A percentile compares a stretch with the other conserved stretches of the same genome.
Evolutionary conservation across 2,888 invertebrate genomes (phyloP).

Genomic region (Stenolophus ochropezus): DNA sequence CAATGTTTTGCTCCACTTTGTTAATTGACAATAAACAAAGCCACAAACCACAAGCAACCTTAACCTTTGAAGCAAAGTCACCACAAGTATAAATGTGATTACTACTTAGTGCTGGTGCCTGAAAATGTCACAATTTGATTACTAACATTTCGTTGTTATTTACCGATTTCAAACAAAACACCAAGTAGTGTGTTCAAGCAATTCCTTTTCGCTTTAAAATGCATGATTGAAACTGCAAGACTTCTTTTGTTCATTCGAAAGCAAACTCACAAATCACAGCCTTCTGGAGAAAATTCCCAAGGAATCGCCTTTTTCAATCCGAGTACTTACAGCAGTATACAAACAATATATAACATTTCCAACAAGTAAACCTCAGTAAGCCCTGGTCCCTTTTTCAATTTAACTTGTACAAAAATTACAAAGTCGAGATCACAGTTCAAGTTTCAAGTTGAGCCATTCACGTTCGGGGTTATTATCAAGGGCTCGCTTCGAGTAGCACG

Average conservation of each 20-base stretch:
- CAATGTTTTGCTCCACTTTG: no score
- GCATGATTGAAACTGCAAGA: neutral
- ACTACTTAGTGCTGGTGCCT: neutral
- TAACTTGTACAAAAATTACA: constrained; percentile 54
- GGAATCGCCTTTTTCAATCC: constrained; percentile 28
- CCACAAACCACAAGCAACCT: neutral
- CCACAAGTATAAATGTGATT: neutral
- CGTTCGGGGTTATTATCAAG: constrained; percentile 51
- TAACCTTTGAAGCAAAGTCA: neutral
- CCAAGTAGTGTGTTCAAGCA: neutral
- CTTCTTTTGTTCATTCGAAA: constrained; percentile 14
- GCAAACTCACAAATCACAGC: constrained; percentile 25
- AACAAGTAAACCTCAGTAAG: constrained; percentile 27
- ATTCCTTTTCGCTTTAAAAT: neutral
- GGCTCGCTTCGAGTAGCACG: constrained; percentile 50
- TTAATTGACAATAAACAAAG: no score
- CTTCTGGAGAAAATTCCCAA: neutral
- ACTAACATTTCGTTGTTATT: neutral
- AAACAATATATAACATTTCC: constrained; percentile 37
- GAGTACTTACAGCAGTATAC: constrained; percentile 24
- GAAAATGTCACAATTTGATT: neutral
- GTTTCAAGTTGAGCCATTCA: constrained; percentile 52
- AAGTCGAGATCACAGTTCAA: constrained; percentile 55
- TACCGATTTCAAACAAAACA: neutral
- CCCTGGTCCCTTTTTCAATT: constrained; percentile 48